These are phyloP conservation scores for Hecatera dysodea DNA, from an alignment of 2,888 invertebrate genomes.

Conservation along the genomic window DNA sequence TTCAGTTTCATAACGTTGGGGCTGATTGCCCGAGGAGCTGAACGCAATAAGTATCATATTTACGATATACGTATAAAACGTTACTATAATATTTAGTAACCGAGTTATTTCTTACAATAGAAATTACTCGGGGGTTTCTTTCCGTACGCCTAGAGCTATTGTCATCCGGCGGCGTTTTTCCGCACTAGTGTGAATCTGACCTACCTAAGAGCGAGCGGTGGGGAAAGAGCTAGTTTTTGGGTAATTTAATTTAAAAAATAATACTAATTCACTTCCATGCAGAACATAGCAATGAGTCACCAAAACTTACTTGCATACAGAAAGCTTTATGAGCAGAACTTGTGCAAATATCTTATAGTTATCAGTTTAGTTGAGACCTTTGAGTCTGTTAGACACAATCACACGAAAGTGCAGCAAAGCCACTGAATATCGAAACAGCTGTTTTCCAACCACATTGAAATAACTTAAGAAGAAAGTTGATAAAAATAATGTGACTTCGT, in stretches of 20 bases:
- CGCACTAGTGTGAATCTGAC: no score
- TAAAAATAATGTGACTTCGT: constrained; percentile 21
- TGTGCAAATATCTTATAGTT: background rate
- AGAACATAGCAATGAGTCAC: background rate
- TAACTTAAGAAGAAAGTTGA: constrained; percentile 26
- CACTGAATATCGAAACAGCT: constrained; percentile 27
- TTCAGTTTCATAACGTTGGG: background rate
- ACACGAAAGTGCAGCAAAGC: constrained; percentile 17
- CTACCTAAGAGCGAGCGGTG: no score
- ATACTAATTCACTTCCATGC: background rate
- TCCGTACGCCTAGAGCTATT: no score
- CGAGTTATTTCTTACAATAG: no score
- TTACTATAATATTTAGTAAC: no score
- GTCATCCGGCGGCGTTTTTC: no score
- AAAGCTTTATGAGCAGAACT: background rate
- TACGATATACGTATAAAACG: no score
- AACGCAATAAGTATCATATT: no score
- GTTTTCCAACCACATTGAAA: constrained; percentile 20
- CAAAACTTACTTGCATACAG: background rate
- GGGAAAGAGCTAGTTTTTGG: no score
- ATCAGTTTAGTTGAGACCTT: background rate
- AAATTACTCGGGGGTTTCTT: no score
- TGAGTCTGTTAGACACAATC: background rate
- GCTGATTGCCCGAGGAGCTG: no score
- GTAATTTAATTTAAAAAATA: background rate